Evolutionary conservation across 2,888 invertebrate species (phyloP), one percentile per base, ranked within the genome.

Genomic region (Crioceris asparagi): DNA sequence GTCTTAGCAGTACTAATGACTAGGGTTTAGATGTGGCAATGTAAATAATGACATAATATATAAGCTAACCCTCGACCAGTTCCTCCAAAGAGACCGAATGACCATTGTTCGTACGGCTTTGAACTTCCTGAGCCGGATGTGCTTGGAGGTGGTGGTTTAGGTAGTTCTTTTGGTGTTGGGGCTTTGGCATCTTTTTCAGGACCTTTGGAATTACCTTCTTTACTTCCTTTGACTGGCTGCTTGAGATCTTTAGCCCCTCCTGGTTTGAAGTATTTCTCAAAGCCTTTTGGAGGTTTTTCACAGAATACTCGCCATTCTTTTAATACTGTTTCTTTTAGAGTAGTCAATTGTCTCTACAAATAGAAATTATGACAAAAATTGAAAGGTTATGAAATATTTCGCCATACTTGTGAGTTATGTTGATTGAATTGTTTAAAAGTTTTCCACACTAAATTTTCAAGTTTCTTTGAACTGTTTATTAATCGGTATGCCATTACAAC

Each of bases 231-330:
- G 26, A 42, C 43, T 14, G 45, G 48, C 31, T 66, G 62, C 56
- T 71, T 71, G 30, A 52, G 43, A 31, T 57, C 54, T 44, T 59
- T 57, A 36, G 49, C 41, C 36, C 67, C 61, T 15, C 74, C 72
- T 6, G 79, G 80, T 55, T 80, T 76, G 54, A 87, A 93, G 62
- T 84, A 92, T 57, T 93, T 92, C 59, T 91, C 93, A 63, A 93
- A 93, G 1, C 93, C 93, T 65, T 91, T 91, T 0, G 92, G 92
- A 10, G 85, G 82, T 54, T 83, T 81, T 52, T 83, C 78, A 56
- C 83, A 81, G 50, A 85, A 71, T 39, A 72, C 46, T 47, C 60
- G 64, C 69, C 72, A 83, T 52, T 81, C 62, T 70, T 53, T 74
- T 71, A 60, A 75, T 62, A 47, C 77, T 68, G 51, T 42, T 32